These are phyloP conservation scores for Geothlypis trichas DNA, from an alignment of 2,113 vertebrate genomes.

Conservation along the genomic window DNA sequence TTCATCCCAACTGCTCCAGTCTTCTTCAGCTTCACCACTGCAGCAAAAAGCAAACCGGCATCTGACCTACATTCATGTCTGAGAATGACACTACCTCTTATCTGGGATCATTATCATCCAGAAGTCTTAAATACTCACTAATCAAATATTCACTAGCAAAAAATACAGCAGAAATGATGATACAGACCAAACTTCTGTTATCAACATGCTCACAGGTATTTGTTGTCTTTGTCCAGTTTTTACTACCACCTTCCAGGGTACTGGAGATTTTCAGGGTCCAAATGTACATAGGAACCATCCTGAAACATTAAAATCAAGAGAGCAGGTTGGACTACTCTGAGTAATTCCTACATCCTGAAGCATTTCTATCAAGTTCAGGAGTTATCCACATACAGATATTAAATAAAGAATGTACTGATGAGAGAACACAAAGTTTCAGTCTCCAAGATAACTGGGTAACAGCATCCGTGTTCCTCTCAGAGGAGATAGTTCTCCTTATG, in stretches of 20 bases:
- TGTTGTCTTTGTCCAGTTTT: background rate
- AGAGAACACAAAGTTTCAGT: background rate
- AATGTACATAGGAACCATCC: fast-evolving
- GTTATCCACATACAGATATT: fast-evolving
- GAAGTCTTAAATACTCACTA: background rate
- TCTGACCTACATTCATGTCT: background rate
- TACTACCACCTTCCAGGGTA: background rate
- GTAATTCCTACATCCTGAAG: background rate
- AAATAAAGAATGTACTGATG: background rate
- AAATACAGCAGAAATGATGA: background rate
- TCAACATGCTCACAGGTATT: background rate
- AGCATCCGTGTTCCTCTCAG: background rate
- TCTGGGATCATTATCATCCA: background rate
- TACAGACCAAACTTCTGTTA: background rate
- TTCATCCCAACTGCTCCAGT: background rate
- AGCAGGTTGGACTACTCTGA: background rate
- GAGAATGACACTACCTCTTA: background rate
- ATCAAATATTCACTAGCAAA: constrained; percentile 18
- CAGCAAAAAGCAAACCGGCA: background rate
- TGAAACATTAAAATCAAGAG: background rate
- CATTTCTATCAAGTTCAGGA: background rate
- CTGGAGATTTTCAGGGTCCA: background rate
- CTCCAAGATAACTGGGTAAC: background rate
- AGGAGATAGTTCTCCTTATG: background rate
- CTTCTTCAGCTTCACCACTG: background rate